Evolutionary conservation across 2,113 vertebrate species (phyloP), one percentile per base, ranked within the genome.

Genomic region (Ameiurus melas): DNA sequence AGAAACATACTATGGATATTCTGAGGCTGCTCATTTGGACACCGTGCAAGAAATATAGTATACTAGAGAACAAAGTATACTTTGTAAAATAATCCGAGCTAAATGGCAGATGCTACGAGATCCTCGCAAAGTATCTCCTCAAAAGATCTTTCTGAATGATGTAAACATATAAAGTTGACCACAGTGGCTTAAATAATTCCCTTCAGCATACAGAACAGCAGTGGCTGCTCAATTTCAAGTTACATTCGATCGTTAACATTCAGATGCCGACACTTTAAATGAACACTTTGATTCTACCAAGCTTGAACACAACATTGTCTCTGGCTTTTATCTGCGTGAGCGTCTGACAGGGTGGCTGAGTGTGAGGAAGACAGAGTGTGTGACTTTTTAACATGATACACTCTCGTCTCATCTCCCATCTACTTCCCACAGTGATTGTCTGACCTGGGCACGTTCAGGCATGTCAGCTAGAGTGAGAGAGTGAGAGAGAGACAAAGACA

Each of bases 361-460:
- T 73, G 20, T 57, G 27, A 79, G 66, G 13, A 83, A 88, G 77
- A 51, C 66, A 43, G 57, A 71, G 86, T 82, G 39, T 86, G 81
- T 83, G 78, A 89, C 58, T 89, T 90, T 86, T 86, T 58, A 87
- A 87, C 66, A 82, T 90, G 88, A 87, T 87, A 87, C 88, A 87
- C 68, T 5, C 25, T 80, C 12, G 60, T 51, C 70, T 88, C 70
- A 62, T 83, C 53, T 70, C 70, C 60, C 60, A 86, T 57, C 55
- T 27, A 36, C 70, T 89, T 91, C 90, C 84, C 90, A 91, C 90
- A 89, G 90, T 10, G 90, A 91, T 91, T 87, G 64, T 71, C 87
- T 85, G 73, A 89, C 88, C 84, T 66, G 60, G 71, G 13, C 88
- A 84, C 78, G 90, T 89, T 89, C 86, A 47, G 86, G 77, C 90